phyloP scores from a whole-genome alignment of 2,113 vertebrate genomes.

The Hiodon tergisus region DNA sequence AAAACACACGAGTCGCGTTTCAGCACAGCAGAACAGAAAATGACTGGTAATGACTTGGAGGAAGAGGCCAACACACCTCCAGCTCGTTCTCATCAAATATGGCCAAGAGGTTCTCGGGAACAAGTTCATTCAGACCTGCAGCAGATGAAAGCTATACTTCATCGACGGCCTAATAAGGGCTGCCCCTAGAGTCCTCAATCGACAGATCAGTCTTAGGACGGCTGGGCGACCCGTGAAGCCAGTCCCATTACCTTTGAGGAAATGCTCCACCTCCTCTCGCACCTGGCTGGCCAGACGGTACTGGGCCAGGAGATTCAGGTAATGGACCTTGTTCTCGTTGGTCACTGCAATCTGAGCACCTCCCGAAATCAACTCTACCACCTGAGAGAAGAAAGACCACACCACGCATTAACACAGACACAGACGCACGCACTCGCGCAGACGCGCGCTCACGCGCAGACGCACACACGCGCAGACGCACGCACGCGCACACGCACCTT shows the following conservation, averaged over 20 bases:
- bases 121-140: conserved; percentile 89
- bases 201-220: background rate
- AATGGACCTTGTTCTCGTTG: conserved; percentile 96
- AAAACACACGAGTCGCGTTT: background rate
- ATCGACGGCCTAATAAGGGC: background rate
- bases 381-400: conserved; percentile 54
- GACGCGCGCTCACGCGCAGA: too few species aligned
- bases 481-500: conserved; percentile 73
- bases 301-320: conserved; percentile 90
- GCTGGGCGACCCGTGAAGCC: background rate
- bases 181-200: background rate
- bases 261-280: conserved; percentile 95
- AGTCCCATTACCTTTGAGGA: conserved; percentile 82
- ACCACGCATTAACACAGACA: background rate
- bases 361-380: conserved; percentile 89
- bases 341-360: conserved; percentile 86
- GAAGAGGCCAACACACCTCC: conserved; percentile 69
- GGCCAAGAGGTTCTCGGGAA: conserved; percentile 94
- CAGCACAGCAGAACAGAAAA: background rate
- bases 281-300: conserved; percentile 91
- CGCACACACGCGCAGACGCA: background rate
- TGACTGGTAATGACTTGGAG: background rate
- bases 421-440: conserved; percentile 33
- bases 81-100: conserved; percentile 99
- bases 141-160: conserved; percentile 41